Evolutionary conservation across 2,113 vertebrate genomes (phyloP), one percentile per base, ranked within the genome.

Genomic region (Leptocoma aspasia): DNA sequence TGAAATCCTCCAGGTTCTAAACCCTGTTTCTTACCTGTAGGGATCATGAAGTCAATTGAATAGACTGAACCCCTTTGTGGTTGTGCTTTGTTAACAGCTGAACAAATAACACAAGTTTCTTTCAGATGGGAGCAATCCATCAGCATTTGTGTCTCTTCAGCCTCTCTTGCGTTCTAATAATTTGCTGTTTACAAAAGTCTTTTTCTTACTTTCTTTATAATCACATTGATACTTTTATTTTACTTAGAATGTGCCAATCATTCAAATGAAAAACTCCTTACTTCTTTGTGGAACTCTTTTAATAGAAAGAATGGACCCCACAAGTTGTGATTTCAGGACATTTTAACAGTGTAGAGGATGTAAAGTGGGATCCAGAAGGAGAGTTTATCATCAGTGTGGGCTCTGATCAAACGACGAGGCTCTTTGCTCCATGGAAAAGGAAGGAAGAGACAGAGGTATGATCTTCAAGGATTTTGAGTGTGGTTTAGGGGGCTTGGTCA

Each of bases 291-390:
- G 76, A 59, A 27, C 47, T 92, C 33, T 82, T 96, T 66, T 56
- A 19, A 91, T 70, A 99, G 99, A 98, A 97, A 69, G 97, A 98
- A 53, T 99, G 99, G 99, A 97, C 95, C 95, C 99, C 99, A 56
- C 98, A 97, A 63, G 98, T 99, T 83, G 98, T 99, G 64, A 98
- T 99, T 96, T 99, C 99, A 13, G 99, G 99, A 82, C 99, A 99
- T 97, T 99, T 99, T 93, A 98, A 98, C 82, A 98, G 98, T 52
- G 99, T 99, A 60, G 99, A 99, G 81, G 99, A 99, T 96, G 95
- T 99, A 52, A 97, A 97, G 91, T 99, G 99, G 99, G 99, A 99
- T 94, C 99, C 99, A 35, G 98, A 99, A 90, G 99, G 99, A 76
- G 98, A 99, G 60, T 99, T 99, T 97, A 96, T 99, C 50, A 94